These are phyloP conservation scores for Opisthograptis luteolata DNA, from an alignment of 2,888 invertebrate genomes.

Conservation along the genomic window DNA sequence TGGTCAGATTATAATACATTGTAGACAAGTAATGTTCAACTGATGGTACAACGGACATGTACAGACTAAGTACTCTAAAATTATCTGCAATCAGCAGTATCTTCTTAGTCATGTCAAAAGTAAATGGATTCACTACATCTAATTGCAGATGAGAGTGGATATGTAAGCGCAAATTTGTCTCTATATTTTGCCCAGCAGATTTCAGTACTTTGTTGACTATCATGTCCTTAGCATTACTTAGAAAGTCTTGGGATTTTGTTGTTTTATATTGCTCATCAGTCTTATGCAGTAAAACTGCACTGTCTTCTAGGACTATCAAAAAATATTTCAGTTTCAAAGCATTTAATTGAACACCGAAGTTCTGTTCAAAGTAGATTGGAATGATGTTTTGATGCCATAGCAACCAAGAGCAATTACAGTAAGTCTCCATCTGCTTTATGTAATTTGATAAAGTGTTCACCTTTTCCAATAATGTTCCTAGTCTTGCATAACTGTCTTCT, in stretches of 20 bases:
- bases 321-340: constrained; percentile 84
- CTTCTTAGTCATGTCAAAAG: constrained; percentile 86
- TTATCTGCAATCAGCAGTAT: constrained; percentile 85
- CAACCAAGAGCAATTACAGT: constrained; percentile 90
- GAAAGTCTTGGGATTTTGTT: constrained; percentile 62
- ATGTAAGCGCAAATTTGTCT: constrained; percentile 95
- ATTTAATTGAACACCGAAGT: constrained; percentile 87
- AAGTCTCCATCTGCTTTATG: constrained; percentile 80
- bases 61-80: constrained; percentile 80
- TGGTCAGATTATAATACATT: constrained; percentile 98
- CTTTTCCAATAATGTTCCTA: constrained; percentile 86
- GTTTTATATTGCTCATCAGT: constrained; percentile 60
- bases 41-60: constrained; percentile 86
- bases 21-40: constrained; percentile 96
- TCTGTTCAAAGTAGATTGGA: constrained; percentile 89
- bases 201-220: constrained; percentile 85
- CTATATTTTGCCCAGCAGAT: constrained; percentile 93
- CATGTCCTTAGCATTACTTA: constrained; percentile 62
- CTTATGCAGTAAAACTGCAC: constrained; percentile 61
- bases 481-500: constrained; percentile 86
- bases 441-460: constrained; percentile 86
- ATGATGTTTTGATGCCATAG: constrained; percentile 92
- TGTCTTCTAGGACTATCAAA: constrained; percentile 75
- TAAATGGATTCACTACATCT: constrained; percentile 89
- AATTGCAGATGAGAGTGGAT: constrained; percentile 95